phyloP scores from a whole-genome alignment of 2,888 invertebrate genomes.

The Lampropteryx suffumata region DNA sequence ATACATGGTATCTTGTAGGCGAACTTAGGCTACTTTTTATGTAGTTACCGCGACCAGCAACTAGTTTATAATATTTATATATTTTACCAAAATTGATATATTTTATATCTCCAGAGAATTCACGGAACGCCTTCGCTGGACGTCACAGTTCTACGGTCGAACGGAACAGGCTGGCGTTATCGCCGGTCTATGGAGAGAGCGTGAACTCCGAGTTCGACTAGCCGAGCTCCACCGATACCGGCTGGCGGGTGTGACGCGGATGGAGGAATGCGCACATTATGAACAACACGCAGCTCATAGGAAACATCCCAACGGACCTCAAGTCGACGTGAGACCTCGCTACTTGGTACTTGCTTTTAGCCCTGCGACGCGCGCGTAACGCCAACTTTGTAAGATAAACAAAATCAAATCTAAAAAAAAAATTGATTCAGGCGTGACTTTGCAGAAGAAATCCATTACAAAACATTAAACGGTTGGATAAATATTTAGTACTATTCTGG shows the following conservation, averaged over 20 bases:
- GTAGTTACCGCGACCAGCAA: too few relatives aligned
- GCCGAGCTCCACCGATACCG: slow-evolving; percentile 92
- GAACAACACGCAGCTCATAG: slow-evolving; percentile 89
- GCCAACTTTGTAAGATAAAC: slow-evolving; percentile 3
- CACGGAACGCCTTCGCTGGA: slow-evolving; percentile 91
- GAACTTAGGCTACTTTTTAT: too few relatives aligned
- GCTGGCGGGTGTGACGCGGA: slow-evolving; percentile 91
- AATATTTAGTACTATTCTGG: too few relatives aligned
- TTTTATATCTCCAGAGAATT: slow-evolving; percentile 84
- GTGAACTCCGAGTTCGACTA: slow-evolving; percentile 91
- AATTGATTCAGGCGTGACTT: too few relatives aligned
- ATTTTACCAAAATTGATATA: too few relatives aligned
- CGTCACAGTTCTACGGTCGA: slow-evolving; percentile 94
- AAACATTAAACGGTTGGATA: too few relatives aligned
- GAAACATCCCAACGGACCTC: slow-evolving; percentile 71
- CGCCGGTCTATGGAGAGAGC: slow-evolving; percentile 90
- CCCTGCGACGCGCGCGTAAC: slow-evolving; percentile 31
- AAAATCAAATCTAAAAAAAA: too few relatives aligned
- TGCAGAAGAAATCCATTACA: too few relatives aligned
- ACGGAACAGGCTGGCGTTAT: slow-evolving; percentile 92
- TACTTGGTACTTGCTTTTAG: slow-evolving; percentile 45
- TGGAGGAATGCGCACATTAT: slow-evolving; percentile 94
- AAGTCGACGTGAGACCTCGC: slow-evolving; percentile 84
- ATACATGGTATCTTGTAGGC: too few relatives aligned
- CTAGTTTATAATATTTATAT: too few relatives aligned